Conservation (phyloP, 2,797 vertebrate genomes). For the Urocyon cinereoargenteus region DNA sequence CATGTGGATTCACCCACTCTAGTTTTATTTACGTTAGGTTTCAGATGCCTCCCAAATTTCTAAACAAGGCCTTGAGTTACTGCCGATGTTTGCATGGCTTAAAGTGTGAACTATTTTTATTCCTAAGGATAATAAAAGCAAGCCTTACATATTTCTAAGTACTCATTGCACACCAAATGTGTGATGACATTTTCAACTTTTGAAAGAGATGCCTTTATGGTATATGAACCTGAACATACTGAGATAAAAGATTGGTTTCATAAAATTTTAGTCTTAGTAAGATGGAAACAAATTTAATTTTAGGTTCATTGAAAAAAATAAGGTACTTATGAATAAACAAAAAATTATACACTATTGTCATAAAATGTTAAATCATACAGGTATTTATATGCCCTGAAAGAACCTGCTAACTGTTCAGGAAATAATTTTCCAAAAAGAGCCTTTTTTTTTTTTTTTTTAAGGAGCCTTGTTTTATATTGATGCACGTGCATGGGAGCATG, state of each 20-base stretch:
- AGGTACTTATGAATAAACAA: not conserved
- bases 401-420: not conserved
- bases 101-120: not conserved
- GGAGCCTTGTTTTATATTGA: not conserved
- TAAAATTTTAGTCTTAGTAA: slow-evolving; percentile 28
- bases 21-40: slow-evolving; percentile 34
- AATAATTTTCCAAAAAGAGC: slow-evolving; percentile 30
- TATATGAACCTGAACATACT: slow-evolving; percentile 12
- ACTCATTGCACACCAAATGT: not conserved
- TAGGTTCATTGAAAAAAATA: not conserved
- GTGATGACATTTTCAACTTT: not conserved
- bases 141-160: not conserved
- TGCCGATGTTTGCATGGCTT: not conserved
- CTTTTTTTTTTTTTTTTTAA: slow-evolving; percentile 11
- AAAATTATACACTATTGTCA: slow-evolving; percentile 21
- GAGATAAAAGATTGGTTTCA: not conserved
- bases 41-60: slow-evolving; percentile 22
- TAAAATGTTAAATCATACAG: not conserved
- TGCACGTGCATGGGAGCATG: not conserved
- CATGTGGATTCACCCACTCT: not conserved
- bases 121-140: not conserved
- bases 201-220: not conserved
- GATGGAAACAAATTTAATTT: slow-evolving; percentile 29
- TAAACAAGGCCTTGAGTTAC: not conserved
- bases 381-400: not conserved